Conservation (phyloP, 2,888 invertebrate genomes). For the Monopis laevigella region DNA sequence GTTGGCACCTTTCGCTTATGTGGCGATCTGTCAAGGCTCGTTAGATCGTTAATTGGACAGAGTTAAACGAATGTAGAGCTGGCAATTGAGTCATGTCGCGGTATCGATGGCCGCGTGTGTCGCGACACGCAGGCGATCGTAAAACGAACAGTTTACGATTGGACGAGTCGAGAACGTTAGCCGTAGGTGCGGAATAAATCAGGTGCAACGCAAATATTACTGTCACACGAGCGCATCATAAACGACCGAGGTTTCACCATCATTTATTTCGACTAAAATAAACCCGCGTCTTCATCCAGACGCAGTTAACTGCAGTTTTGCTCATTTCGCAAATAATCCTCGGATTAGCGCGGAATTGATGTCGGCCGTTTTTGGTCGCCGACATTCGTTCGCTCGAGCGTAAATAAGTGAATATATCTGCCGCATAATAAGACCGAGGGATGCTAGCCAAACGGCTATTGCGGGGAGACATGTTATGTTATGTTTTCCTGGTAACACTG, state of each 20-base stretch:
- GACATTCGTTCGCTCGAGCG: constrained; percentile 27
- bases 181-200: constrained; percentile 43
- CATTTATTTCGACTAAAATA: constrained; percentile 42
- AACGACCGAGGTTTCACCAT: constrained; percentile 35
- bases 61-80: background rate
- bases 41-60: constrained; percentile 16
- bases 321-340: constrained; percentile 43
- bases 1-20: constrained; percentile 16
- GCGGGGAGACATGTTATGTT: constrained; percentile 23
- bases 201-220: constrained; percentile 48
- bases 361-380: constrained; percentile 36
- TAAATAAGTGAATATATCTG: constrained; percentile 42
- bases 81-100: background rate
- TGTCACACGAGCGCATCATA: constrained; percentile 46
- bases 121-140: constrained; percentile 21
- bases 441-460: constrained; percentile 33
- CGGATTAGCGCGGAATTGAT: constrained; percentile 47
- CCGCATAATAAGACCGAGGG: constrained; percentile 24
- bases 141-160: constrained; percentile 41
- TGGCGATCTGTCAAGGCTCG: constrained; percentile 14
- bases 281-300: constrained; percentile 22
- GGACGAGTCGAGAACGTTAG: constrained; percentile 23
- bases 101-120: no score
- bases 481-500: constrained; percentile 32
- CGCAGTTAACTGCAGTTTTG: constrained; percentile 48